phyloP scores from a whole-genome alignment of 2,113 vertebrate genomes.

The Anseranas semipalmata region DNA sequence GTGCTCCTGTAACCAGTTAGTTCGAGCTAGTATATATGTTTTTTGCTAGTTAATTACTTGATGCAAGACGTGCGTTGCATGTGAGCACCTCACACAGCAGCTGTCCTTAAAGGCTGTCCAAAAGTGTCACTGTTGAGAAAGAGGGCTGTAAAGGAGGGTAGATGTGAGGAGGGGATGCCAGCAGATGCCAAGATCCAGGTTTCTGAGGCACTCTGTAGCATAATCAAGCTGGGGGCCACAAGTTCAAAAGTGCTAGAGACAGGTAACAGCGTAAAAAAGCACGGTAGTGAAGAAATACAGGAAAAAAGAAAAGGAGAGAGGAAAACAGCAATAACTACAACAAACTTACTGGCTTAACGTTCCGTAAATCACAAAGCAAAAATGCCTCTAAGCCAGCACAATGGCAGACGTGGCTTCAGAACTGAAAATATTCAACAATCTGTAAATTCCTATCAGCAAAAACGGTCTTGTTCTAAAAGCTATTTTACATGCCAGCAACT shows the following conservation, averaged over 20 bases:
- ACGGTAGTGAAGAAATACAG: not conserved
- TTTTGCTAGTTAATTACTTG: not conserved
- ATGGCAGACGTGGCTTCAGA: not conserved
- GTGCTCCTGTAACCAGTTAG: not conserved
- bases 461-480: not conserved
- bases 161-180: not conserved
- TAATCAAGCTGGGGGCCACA: not conserved
- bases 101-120: not conserved
- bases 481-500: not conserved
- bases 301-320: not conserved
- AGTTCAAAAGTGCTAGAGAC: not conserved
- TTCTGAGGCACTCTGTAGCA: not conserved
- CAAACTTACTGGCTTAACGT: not conserved
- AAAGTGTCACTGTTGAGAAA: not conserved
- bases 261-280: not conserved
- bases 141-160: not conserved
- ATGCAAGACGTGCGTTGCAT: not conserved
- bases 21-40: not conserved
- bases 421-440: not conserved
- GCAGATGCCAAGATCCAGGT: not conserved
- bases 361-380: not conserved
- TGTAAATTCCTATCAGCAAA: not conserved
- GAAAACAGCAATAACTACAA: not conserved
- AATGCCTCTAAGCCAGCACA: not conserved
- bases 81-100: not conserved